These are phyloP conservation scores for Pelodytes ibericus DNA, from an alignment of 2,797 vertebrate genomes.

Conservation along the genomic window DNA sequence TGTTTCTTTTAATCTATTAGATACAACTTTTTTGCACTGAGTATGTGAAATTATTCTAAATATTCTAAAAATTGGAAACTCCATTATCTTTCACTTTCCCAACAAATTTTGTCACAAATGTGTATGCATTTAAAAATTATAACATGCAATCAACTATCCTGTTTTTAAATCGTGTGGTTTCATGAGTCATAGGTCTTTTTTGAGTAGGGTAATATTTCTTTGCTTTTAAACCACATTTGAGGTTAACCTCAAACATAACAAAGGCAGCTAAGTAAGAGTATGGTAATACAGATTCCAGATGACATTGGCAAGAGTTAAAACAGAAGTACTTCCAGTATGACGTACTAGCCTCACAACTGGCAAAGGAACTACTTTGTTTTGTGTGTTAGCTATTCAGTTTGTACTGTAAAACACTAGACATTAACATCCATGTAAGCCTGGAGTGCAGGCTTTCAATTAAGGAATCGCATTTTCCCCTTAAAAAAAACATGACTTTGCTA, in stretches of 20 bases:
- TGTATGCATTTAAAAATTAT: neutral
- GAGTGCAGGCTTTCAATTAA: too few species aligned
- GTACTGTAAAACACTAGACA: too few species aligned
- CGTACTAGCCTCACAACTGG: neutral
- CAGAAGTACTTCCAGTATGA: neutral
- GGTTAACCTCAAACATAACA: slow-evolving; percentile 38
- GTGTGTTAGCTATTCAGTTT: too few species aligned
- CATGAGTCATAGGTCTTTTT: slow-evolving; percentile 14
- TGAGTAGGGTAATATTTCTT: slow-evolving; percentile 8
- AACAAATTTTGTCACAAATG: neutral
- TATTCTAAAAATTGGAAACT: neutral
- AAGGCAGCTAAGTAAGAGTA: neutral
- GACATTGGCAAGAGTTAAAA: slow-evolving; percentile 1
- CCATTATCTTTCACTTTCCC: neutral
- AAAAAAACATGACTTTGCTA: too few species aligned
- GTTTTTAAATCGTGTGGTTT: slow-evolving; percentile 39
- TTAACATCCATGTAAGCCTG: too few species aligned
- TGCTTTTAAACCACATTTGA: slow-evolving; percentile 22
- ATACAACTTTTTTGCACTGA: too few species aligned
- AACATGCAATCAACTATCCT: slow-evolving; percentile 16
- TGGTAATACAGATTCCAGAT: slow-evolving; percentile 13
- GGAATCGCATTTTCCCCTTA: too few species aligned
- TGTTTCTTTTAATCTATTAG: too few species aligned
- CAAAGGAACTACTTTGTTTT: too few species aligned
- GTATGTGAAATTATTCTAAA: neutral